phyloP scores from a whole-genome alignment of 2,113 vertebrate species.

The Eleginops maclovinus region DNA sequence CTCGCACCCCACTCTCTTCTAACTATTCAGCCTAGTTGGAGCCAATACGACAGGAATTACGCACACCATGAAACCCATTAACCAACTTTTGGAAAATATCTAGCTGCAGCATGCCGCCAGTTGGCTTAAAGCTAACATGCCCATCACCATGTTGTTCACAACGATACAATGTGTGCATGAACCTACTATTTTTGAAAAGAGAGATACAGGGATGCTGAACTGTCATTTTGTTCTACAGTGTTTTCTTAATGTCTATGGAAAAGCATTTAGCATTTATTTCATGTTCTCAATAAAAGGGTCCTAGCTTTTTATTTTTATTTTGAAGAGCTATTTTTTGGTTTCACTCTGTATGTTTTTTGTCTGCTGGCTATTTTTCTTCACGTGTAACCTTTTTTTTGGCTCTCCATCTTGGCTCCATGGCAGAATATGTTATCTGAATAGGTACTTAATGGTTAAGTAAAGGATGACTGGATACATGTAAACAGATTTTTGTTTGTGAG shows the following conservation, averaged over 20 bases:
- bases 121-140: conserved; percentile 20
- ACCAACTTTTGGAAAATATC: conserved; percentile 54
- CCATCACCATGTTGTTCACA: conserved; percentile 9
- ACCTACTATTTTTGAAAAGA: not conserved
- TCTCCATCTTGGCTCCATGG: no score
- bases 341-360: no score
- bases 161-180: not conserved
- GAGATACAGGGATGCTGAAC: not conserved
- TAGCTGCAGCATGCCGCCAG: conserved; percentile 44
- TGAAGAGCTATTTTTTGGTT: no score
- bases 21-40: conserved; percentile 58
- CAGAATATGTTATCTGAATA: no score
- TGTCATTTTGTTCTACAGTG: not conserved
- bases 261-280: not conserved
- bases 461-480: no score
- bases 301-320: no score
- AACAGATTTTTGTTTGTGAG: no score
- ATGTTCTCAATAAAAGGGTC: not conserved
- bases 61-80: conserved; percentile 76
- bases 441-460: no score
- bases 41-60: conserved; percentile 73
- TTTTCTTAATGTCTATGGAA: not conserved
- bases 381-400: no score
- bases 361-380: no score
- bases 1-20: not conserved